Percentiles rank a stretch among this genome's conserved stretches.
These are phyloP conservation scores for Hemibagrus wyckioides DNA, from an alignment of 2,113 vertebrate species.

Conservation along the genomic window DNA sequence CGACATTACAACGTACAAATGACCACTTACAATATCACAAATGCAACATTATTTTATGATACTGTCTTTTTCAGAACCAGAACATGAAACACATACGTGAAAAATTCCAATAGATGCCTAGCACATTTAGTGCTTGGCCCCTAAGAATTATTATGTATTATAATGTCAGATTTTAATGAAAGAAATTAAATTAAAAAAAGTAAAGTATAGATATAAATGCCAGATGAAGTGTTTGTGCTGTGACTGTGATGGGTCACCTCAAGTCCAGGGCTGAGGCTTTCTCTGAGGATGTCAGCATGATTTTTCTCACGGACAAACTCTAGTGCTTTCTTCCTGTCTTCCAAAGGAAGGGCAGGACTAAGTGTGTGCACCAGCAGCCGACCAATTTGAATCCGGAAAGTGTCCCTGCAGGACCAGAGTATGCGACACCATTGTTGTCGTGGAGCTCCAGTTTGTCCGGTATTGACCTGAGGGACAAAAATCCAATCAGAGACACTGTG, in stretches of 20 bases:
- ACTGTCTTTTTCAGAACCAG: no score
- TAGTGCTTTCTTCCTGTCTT: constrained; percentile 83
- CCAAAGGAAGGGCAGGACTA: constrained; percentile 77
- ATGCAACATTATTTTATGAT: no score
- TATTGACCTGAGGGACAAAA: constrained; percentile 66
- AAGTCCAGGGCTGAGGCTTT: constrained; percentile 85
- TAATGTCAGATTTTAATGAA: no score
- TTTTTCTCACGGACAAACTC: constrained; percentile 83
- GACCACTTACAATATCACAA: no score
- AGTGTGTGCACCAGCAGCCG: constrained; percentile 89
- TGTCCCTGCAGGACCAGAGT: constrained; percentile 88
- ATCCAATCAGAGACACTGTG: neutral
- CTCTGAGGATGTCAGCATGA: constrained; percentile 88
- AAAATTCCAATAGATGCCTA: no score
- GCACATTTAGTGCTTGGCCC: no score
- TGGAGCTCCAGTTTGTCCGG: constrained; percentile 73
- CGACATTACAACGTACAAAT: no score
- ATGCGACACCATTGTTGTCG: constrained; percentile 90
- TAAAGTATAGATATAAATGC: no score
- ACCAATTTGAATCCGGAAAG: constrained; percentile 86
- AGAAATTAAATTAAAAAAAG: neutral
- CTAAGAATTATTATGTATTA: no score
- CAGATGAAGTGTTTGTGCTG: neutral
- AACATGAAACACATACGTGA: no score
- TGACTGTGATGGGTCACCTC: constrained; percentile 75